A percentile compares a stretch with the other conserved stretches of the same genome.
phyloP scores from a whole-genome alignment of 2,888 invertebrate genomes.

The Belgica antarctica region DNA sequence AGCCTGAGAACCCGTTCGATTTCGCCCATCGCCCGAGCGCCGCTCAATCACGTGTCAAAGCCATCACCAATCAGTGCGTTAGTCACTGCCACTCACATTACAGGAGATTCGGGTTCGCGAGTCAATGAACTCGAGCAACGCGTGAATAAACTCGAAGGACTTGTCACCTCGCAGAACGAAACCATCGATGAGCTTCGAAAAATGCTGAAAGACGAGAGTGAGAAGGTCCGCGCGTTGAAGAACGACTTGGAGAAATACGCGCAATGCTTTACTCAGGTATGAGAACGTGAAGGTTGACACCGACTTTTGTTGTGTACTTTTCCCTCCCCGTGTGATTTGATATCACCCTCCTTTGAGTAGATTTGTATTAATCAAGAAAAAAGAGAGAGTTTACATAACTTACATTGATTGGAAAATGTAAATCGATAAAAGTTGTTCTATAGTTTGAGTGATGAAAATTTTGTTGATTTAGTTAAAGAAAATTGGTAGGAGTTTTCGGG shows the following conservation, averaged over 20 bases:
- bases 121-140: slow-evolving; percentile 52
- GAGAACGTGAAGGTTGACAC: slow-evolving; percentile 47
- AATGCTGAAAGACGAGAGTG: slow-evolving; percentile 63
- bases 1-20: slow-evolving; percentile 52
- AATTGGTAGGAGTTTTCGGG: too few species aligned
- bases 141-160: slow-evolving; percentile 51
- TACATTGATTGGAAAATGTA: too few species aligned
- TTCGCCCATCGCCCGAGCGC: slow-evolving; percentile 49
- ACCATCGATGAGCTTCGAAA: slow-evolving; percentile 65
- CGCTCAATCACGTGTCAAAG: slow-evolving; percentile 35
- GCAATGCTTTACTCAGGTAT: slow-evolving; percentile 71
- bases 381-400: background rate
- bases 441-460: background rate
- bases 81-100: slow-evolving; percentile 22
- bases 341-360: background rate
- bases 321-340: background rate
- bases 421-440: background rate
- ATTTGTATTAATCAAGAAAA: background rate
- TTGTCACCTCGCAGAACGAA: slow-evolving; percentile 55
- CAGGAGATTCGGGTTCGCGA: slow-evolving; percentile 46
- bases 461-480: too few species aligned
- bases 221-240: slow-evolving; percentile 64
- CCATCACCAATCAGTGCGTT: slow-evolving; percentile 43
- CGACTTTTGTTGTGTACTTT: background rate
- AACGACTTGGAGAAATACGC: slow-evolving; percentile 68